Evolutionary conservation across 2,888 invertebrate genomes (phyloP), one percentile per base, ranked within the genome.

Genomic region (Metacarcinus magister): DNA sequence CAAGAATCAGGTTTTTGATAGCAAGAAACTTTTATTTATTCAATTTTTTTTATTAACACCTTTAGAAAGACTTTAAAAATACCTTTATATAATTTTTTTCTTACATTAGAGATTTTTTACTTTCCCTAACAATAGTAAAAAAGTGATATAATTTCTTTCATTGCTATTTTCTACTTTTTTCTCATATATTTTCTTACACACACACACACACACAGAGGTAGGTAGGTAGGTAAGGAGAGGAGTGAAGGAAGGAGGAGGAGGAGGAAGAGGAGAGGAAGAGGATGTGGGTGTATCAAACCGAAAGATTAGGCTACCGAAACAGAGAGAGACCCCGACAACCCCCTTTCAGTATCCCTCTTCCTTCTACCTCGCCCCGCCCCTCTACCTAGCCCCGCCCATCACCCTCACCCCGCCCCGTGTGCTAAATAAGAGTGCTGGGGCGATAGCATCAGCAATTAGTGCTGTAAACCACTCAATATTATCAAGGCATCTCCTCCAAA

Each of bases 381-480:
- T 19, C 5, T 4, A n/a, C 1, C 5, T 8, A 19, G 39, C 89
- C 89, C 44, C 89, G 39, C 89, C 89, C 39, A 28, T 8, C 93
- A 28, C 60, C 0, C 93, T 16, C 23, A 39, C 75, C 8, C 87
- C 87, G 10, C 87, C 89, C 87, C 19, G 44, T 43, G 75, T 87
- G 48, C 28, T 94, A 46, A 94, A 94, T 94, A 82, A 95, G 67
- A 87, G 92, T 46, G 46, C 44, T 82, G 75, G 44, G 44, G 16
- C 43, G 95, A 95, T 92, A 95, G 43, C 46, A 95, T 95, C 95
- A 92, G 95, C 92, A 95, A 95, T 95, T 95, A 95, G 44, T 28
- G 92, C 48, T 75, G 75, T 92, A 95, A 95, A 92, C 95, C 92
- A 75, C 94, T 94, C 94, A 94, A 43, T 67, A 75, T n/a, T 95